These are phyloP conservation scores for Clarias gariepinus DNA, from an alignment of 2,113 vertebrate species.

Conservation along the genomic window DNA sequence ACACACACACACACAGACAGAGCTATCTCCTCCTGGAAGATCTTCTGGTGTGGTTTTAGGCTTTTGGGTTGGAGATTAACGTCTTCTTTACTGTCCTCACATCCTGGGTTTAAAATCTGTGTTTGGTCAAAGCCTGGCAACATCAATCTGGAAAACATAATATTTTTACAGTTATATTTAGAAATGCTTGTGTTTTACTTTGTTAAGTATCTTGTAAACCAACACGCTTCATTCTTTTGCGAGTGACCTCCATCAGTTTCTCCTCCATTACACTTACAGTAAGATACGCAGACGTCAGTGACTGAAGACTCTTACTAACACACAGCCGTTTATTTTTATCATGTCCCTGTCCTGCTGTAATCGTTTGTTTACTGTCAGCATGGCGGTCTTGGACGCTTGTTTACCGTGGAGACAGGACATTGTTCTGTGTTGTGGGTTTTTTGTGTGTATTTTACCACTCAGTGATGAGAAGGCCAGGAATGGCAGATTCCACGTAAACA, in stretches of 20 bases:
- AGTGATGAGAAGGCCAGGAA: background rate
- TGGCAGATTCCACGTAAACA: background rate
- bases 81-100: background rate
- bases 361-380: background rate
- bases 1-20: background rate
- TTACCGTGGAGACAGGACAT: background rate
- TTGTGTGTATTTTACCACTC: background rate
- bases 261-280: background rate
- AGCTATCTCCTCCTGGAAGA: background rate
- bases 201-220: background rate
- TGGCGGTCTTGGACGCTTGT: background rate
- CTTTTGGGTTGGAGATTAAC: background rate
- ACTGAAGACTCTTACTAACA: background rate
- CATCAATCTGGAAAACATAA: background rate
- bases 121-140: background rate
- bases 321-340: background rate
- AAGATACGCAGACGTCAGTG: background rate
- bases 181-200: background rate
- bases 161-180: background rate
- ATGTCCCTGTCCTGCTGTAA: background rate
- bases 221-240: background rate
- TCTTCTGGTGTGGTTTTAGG: background rate
- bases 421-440: background rate
- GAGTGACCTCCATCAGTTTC: background rate
- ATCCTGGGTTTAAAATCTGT: background rate